Evolutionary conservation across 2,888 invertebrate genomes (phyloP), one percentile per base, ranked within the genome.

Genomic region (Drosophila picticornis): DNA sequence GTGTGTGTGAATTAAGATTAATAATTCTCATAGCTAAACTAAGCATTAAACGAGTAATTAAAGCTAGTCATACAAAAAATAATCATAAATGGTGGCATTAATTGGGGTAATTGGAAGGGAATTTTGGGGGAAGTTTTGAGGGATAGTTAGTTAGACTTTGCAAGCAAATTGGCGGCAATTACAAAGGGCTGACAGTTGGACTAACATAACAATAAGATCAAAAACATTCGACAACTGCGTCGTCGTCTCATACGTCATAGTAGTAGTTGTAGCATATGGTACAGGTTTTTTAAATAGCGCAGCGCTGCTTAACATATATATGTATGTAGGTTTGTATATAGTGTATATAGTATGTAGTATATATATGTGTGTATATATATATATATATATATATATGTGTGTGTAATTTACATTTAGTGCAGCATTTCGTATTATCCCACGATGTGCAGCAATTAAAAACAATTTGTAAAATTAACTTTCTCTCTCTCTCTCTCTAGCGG

Each of bases 11-110:
- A 72, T 82, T 85, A 84, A 87, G 50, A 81, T 77, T 85, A 85
- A 85, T 85, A 87, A 85, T 87, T 85, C 84, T 82, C 90, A 88
- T 77, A 89, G 82, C 90, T 89, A 81, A 89, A 81, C 71, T 87
- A 87, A 65, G 72, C 70, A 84, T 76, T 79, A 69, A 61, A 78
- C 76, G 66, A 61, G 57, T 68, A 81, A 77, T 87, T 89, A 89
- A 75, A 80, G 70, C 84, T 85, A 85, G 66, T 67, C 71, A 73
- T 85, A 84, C 67, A 84, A 85, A 84, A 77, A 38, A 57, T 84
- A 79, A 84, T 66, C 65, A 77, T 86, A 83, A 74, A 66, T 67
- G 48, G 56, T 46, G 75, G 78, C 29, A 25, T 32, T 16, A 55
- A 43, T 22, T 46, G 34, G 66, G 25, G 27, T 4, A n/a, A 6